phyloP scores from a whole-genome alignment of 2,888 invertebrate species.

The Norana najaformis region DNA sequence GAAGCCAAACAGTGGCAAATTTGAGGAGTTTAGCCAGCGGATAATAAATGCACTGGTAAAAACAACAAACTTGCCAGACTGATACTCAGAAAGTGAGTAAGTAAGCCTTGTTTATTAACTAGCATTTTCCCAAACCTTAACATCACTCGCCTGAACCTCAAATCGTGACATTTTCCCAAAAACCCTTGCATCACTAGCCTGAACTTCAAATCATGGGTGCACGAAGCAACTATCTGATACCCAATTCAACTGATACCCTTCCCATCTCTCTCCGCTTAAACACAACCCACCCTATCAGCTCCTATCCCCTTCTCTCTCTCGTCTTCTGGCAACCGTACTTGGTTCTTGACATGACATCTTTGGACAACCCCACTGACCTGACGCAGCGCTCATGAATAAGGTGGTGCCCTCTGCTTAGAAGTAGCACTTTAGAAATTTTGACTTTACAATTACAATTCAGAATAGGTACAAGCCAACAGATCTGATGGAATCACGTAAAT shows the following conservation, averaged over 20 bases:
- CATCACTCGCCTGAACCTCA: not conserved
- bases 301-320: too few relatives aligned
- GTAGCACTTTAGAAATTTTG: too few relatives aligned
- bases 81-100: not conserved
- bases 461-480: not conserved
- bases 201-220: not conserved
- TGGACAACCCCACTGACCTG: too few relatives aligned
- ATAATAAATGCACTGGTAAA: not conserved
- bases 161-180: not conserved
- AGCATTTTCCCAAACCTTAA: not conserved
- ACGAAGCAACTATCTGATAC: not conserved
- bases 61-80: not conserved
- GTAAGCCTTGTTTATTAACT: slow-evolving; percentile 3
- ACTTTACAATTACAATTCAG: too few relatives aligned
- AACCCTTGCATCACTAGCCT: not conserved
- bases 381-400: too few relatives aligned
- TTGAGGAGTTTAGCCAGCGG: not conserved
- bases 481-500: not conserved
- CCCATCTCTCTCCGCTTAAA: too few relatives aligned
- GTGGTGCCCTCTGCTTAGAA: too few relatives aligned
- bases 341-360: too few relatives aligned
- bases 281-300: too few relatives aligned
- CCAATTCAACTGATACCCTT: too few relatives aligned
- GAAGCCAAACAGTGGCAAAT: not conserved
- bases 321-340: too few relatives aligned